A percentile compares a stretch with the other conserved stretches of the same genome.
Evolutionary conservation across 2,888 invertebrate genomes (phyloP).

Genomic region (Apamea anceps): DNA sequence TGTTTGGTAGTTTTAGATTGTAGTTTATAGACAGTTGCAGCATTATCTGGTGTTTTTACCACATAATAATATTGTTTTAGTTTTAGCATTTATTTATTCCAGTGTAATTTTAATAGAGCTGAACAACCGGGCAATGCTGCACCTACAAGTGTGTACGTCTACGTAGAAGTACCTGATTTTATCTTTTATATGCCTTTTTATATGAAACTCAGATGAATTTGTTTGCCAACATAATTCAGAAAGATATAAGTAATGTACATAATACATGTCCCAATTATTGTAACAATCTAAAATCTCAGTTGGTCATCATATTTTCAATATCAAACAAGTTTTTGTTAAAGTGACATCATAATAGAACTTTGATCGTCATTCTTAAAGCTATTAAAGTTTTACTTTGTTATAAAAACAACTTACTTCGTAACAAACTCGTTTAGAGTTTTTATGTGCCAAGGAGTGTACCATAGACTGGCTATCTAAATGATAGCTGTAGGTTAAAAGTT

Average conservation of each 20-base stretch:
- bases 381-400: slow-evolving; percentile 32
- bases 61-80: not conserved
- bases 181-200: not conserved
- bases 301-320: not conserved
- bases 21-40: slow-evolving; percentile 30
- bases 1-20: slow-evolving; percentile 55
- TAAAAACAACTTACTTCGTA: slow-evolving; percentile 36
- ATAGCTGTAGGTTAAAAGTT: slow-evolving; percentile 26
- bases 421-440: slow-evolving; percentile 32
- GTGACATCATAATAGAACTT: slow-evolving; percentile 3
- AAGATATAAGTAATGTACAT: not conserved
- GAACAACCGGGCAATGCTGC: slow-evolving; percentile 14
- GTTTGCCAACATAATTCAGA: slow-evolving; percentile 1
- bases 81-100: not conserved
- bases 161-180: slow-evolving; percentile 19
- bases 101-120: not conserved
- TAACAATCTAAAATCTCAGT: not conserved
- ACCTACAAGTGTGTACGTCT: slow-evolving; percentile 11
- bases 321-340: slow-evolving; percentile 32
- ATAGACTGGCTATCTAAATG: slow-evolving; percentile 26
- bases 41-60: slow-evolving; percentile 22
- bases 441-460: slow-evolving; percentile 18
- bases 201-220: slow-evolving; percentile 3
- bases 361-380: slow-evolving; percentile 6
- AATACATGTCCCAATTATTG: not conserved